These are phyloP conservation scores for Corythornis vintsioides DNA, from an alignment of 2,113 vertebrate species.

Conservation along the genomic window DNA sequence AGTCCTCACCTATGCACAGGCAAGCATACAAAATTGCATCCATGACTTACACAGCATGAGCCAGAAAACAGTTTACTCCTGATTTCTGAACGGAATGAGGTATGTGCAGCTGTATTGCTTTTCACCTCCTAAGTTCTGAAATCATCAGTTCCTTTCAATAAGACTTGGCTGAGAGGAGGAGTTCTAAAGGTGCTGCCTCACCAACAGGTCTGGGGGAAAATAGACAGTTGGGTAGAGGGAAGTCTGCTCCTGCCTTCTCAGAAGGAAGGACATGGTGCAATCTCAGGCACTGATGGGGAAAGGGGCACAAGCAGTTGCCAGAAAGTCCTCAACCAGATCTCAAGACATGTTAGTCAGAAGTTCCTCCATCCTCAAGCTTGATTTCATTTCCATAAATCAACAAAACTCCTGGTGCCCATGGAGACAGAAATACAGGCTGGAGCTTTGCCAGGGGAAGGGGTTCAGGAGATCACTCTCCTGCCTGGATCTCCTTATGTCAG, in stretches of 20 bases:
- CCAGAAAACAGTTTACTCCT: not conserved
- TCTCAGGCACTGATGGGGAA: not conserved
- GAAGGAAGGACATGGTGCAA: not conserved
- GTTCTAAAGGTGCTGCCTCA: not conserved
- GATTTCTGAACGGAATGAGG: not conserved
- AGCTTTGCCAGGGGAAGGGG: not conserved
- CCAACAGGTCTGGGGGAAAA: not conserved
- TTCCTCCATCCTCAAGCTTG: not conserved
- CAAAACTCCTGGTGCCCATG: not conserved
- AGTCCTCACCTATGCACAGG: not conserved
- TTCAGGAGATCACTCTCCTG: not conserved
- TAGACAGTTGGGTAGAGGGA: not conserved
- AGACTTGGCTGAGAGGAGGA: not conserved
- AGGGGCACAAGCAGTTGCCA: not conserved
- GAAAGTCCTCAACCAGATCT: not conserved
- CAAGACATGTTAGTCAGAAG: accelerated
- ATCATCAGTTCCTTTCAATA: not conserved
- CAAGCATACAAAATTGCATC: not conserved
- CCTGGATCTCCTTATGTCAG: accelerated
- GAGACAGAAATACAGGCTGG: not conserved
- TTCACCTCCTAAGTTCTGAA: not conserved
- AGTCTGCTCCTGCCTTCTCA: not conserved
- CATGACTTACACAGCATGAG: not conserved
- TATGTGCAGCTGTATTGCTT: not conserved
- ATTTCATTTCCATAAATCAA: not conserved